Conservation (phyloP, 1,140 invertebrate species). For the Frieseomelitta varia region DNA sequence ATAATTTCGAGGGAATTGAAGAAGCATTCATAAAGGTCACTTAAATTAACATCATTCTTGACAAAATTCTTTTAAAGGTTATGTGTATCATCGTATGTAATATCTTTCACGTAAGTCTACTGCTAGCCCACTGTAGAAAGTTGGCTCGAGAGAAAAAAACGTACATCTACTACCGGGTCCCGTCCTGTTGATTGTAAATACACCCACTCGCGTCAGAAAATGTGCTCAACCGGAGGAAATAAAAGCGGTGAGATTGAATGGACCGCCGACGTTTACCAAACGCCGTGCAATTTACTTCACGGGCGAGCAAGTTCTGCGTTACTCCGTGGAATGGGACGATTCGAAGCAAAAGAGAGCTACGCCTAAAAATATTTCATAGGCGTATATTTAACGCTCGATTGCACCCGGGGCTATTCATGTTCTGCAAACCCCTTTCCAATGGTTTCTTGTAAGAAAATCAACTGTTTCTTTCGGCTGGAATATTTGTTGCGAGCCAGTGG, state of each 20-base stretch:
- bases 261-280: not conserved
- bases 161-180: no score
- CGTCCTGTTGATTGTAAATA: not conserved
- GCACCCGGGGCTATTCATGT: conserved; percentile 11
- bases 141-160: no score
- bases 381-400: conserved; percentile 31
- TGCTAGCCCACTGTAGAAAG: no score
- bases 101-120: no score
- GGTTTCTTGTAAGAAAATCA: not conserved
- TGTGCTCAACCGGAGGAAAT: no score
- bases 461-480: not conserved
- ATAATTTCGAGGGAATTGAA: no score
- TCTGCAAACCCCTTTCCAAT: conserved; percentile 1
- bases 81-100: no score
- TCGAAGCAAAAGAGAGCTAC: not conserved
- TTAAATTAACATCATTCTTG: no score
- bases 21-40: no score
- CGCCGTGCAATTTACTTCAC: not conserved
- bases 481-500: not conserved
- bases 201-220: no score
- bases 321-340: not conserved
- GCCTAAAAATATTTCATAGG: conserved; percentile 1
- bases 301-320: not conserved
- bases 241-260: not conserved
- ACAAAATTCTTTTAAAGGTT: no score